phyloP scores from a whole-genome alignment of 2,888 invertebrate species.

The Scaptomyza tumidula region DNA sequence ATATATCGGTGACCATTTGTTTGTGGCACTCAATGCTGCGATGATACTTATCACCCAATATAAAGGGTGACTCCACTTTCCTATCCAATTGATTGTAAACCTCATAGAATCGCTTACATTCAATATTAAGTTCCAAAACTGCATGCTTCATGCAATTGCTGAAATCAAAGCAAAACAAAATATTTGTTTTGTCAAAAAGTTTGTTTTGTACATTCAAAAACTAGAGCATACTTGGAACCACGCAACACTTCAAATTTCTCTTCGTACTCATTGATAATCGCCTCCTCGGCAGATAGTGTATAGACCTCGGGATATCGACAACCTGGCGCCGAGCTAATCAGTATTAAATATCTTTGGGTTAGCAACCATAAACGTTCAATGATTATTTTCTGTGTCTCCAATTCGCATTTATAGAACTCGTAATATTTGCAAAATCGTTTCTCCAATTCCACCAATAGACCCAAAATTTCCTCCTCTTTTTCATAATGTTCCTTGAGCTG shows the following conservation, averaged over 20 bases:
- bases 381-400: slow-evolving; percentile 66
- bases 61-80: slow-evolving; percentile 63
- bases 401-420: slow-evolving; percentile 59
- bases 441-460: slow-evolving; percentile 66
- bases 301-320: slow-evolving; percentile 76
- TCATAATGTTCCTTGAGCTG: slow-evolving; percentile 59
- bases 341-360: slow-evolving; percentile 76
- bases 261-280: slow-evolving; percentile 73
- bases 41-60: slow-evolving; percentile 75
- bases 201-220: too few relatives aligned
- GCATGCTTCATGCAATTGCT: slow-evolving; percentile 59
- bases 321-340: slow-evolving; percentile 69
- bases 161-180: background rate
- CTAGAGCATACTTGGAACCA: slow-evolving; percentile 64
- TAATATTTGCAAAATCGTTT: slow-evolving; percentile 59
- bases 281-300: slow-evolving; percentile 74
- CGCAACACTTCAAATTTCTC: slow-evolving; percentile 71
- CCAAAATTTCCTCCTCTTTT: slow-evolving; percentile 60
- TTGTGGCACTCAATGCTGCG: slow-evolving; percentile 69
- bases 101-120: slow-evolving; percentile 63
- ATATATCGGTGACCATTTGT: slow-evolving; percentile 71
- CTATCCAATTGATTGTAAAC: slow-evolving; percentile 65
- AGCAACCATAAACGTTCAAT: slow-evolving; percentile 77
- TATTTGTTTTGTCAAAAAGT: too few relatives aligned
- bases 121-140: slow-evolving; percentile 46